Conservation (phyloP, 2,113 vertebrate species). For the Alligator sinensis region DNA sequence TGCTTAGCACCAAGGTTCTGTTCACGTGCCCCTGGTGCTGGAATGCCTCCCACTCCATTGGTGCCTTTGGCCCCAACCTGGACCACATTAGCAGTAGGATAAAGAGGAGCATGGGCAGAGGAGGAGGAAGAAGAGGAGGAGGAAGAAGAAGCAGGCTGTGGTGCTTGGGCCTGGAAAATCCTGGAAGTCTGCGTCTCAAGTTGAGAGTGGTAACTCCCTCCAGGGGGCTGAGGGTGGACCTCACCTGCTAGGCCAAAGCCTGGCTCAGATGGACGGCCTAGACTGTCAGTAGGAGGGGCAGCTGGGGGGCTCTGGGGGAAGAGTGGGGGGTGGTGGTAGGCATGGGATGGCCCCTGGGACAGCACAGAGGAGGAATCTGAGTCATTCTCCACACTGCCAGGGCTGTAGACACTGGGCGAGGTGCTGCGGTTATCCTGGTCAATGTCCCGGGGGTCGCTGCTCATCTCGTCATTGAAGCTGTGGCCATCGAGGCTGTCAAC, state of each 20-base stretch:
- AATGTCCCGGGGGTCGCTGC: conserved; percentile 96
- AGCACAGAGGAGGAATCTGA: conserved; percentile 89
- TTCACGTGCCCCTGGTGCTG: conserved; percentile 54
- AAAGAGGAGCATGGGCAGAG: conserved; percentile 62
- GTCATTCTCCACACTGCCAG: conserved; percentile 95
- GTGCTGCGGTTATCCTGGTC: conserved; percentile 99
- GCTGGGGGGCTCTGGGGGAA: conserved; percentile 83
- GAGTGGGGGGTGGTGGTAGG: conserved; percentile 80
- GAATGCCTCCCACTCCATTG: conserved; percentile 52
- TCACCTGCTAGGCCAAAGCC: conserved; percentile 67
- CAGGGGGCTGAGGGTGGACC: conserved; percentile 71
- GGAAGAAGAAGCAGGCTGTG: conserved; percentile 69
- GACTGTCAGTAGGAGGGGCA: conserved; percentile 72
- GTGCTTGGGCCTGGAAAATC: conserved; percentile 77
- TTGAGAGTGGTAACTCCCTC: conserved; percentile 76
- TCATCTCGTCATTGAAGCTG: conserved; percentile 93
- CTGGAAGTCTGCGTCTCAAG: conserved; percentile 79
- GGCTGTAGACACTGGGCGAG: conserved; percentile 94
- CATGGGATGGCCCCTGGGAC: conserved; percentile 79
- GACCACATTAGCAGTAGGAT: conserved; percentile 57
- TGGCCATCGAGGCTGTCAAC: conserved; percentile 91
- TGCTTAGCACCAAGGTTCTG: conserved; percentile 78
- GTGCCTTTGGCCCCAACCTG: conserved; percentile 67
- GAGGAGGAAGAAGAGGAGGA: conserved; percentile 71
- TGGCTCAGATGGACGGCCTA: conserved; percentile 76